A percentile compares a stretch with the other conserved stretches of the same genome.
phyloP scores from a whole-genome alignment of 2,797 vertebrate species.

The Halcyon leucocephala region DNA sequence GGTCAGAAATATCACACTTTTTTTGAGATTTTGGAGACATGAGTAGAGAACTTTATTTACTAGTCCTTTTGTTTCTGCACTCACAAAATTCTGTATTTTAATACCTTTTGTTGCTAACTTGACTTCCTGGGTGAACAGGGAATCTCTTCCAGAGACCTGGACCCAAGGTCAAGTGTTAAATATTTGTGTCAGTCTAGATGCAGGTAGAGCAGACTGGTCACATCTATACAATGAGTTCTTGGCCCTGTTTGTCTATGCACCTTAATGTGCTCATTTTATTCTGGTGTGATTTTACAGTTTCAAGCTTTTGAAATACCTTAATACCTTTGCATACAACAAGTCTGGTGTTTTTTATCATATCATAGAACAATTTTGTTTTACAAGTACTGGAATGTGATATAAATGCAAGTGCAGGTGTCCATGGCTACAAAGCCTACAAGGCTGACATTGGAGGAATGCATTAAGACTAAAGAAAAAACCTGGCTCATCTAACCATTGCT shows the following conservation, averaged over 20 bases:
- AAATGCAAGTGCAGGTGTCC: not conserved
- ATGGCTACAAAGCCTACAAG: not conserved
- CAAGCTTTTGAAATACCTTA: not conserved
- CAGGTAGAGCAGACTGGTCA: not conserved
- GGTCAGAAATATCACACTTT: not conserved
- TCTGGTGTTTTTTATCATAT: not conserved
- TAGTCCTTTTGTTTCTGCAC: not conserved
- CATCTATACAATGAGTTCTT: not conserved
- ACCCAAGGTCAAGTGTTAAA: not conserved
- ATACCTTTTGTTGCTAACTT: not conserved
- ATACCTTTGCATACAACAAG: not conserved
- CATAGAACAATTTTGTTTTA: not conserved
- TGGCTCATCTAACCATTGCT: not conserved
- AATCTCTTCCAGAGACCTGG: not conserved
- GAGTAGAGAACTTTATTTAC: not conserved
- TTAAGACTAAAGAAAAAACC: not conserved
- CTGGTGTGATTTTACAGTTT: no score
- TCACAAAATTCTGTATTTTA: not conserved
- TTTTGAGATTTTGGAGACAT: not conserved
- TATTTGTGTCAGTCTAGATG: not conserved
- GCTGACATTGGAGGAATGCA: not conserved
- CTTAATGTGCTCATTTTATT: not conserved
- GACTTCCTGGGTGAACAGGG: not conserved
- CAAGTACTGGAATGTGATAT: not conserved
- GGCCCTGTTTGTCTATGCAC: not conserved